Conservation (phyloP, 2,113 vertebrate genomes). For the Corythoichthys haematopterus region DNA sequence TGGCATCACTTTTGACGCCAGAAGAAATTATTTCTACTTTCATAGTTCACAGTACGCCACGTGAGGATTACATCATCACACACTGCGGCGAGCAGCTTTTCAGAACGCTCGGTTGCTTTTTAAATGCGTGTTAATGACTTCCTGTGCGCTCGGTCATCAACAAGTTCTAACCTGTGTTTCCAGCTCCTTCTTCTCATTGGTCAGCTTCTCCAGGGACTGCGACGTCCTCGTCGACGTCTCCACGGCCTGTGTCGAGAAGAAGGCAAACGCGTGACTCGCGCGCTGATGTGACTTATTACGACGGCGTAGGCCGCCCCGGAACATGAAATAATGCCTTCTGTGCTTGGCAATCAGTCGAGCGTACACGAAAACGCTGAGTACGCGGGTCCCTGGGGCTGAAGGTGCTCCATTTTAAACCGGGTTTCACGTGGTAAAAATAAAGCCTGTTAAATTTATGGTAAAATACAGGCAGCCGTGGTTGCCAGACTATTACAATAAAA, state of each 20-base stretch:
- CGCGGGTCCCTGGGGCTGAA: not conserved
- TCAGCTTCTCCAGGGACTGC: conserved; percentile 41
- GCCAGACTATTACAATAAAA: too few relatives aligned
- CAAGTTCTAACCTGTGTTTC: conserved; percentile 60
- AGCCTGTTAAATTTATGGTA: too few relatives aligned
- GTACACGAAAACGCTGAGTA: not conserved
- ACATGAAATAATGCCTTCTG: not conserved
- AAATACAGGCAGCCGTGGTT: too few relatives aligned
- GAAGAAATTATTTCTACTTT: not conserved
- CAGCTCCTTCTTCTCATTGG: conserved; percentile 43
- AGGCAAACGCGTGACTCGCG: conserved; percentile 1
- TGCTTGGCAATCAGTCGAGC: not conserved
- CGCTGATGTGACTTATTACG: not conserved
- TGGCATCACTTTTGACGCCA: not conserved
- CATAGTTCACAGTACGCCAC: conserved; percentile 16
- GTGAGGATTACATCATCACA: conserved; percentile 60
- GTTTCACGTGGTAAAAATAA: not conserved
- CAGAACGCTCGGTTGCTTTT: conserved; percentile 7
- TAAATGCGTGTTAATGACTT: not conserved
- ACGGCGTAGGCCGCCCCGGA: not conserved
- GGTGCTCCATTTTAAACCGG: not conserved
- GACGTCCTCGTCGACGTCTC: conserved; percentile 29
- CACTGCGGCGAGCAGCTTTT: conserved; percentile 26
- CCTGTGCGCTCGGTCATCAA: not conserved
- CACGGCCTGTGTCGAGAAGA: conserved; percentile 27